Conservation (phyloP, 2,888 invertebrate species). For the Megaustenia siamemsis region DNA sequence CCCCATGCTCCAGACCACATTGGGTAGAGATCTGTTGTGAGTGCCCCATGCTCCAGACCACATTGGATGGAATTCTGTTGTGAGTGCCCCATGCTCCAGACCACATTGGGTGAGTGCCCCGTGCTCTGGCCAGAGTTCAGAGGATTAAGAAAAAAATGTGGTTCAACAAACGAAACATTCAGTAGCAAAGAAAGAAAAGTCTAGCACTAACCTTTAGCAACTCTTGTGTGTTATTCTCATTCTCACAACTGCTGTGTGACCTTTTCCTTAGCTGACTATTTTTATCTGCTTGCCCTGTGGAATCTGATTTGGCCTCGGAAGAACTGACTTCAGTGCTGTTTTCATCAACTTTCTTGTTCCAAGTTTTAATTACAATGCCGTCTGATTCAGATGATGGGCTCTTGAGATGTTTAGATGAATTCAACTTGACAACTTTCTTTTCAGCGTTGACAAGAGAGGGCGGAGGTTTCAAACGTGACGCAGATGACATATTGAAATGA, state of each 20-base stretch:
- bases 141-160: too few species aligned
- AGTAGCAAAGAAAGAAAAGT: too few species aligned
- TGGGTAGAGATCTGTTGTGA: too few species aligned
- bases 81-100: too few species aligned
- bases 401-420: conserved; percentile 39
- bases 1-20: too few species aligned
- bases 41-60: too few species aligned
- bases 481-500: conserved; percentile 57
- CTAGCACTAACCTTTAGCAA: background rate
- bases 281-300: conserved; percentile 4
- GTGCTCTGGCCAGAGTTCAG: too few species aligned
- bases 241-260: background rate
- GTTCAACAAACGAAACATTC: too few species aligned
- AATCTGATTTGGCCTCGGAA: conserved; percentile 8
- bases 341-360: background rate
- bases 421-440: conserved; percentile 71
- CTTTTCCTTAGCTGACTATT: background rate
- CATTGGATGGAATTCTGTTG: too few species aligned
- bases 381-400: background rate
- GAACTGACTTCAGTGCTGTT: background rate
- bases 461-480: conserved; percentile 69
- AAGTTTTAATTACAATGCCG: background rate
- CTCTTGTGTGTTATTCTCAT: background rate
- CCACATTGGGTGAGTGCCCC: too few species aligned
- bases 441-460: conserved; percentile 70